Percentiles rank a stretch among this genome's conserved stretches.
Evolutionary conservation across 1,140 invertebrate species (phyloP).

Genomic region (Heliconius nattereri): DNA sequence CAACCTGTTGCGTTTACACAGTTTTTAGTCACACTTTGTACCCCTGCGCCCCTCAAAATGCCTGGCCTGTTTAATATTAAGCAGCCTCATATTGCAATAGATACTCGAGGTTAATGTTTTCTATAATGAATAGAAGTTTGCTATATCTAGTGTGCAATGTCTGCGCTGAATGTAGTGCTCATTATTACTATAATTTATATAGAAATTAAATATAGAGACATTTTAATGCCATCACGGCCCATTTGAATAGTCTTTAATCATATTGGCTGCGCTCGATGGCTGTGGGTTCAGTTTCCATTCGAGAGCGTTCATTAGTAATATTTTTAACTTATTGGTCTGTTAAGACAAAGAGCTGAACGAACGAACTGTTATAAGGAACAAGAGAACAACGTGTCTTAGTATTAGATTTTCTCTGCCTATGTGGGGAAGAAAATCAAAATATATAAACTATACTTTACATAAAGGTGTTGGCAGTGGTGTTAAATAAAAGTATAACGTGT

Average conservation of each 20-base stretch:
- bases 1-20: no score
- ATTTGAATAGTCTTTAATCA: no score
- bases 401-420: no score
- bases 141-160: background rate
- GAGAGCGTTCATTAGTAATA: no score
- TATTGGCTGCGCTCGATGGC: background rate
- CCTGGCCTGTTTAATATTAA: slow-evolving; percentile 2
- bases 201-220: background rate
- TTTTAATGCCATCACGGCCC: background rate
- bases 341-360: background rate
- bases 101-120: background rate
- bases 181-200: background rate
- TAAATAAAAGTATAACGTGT: background rate
- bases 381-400: no score
- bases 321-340: background rate
- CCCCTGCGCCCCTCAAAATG: no score
- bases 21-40: no score
- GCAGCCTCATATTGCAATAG: background rate
- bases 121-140: background rate
- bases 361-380: no score
- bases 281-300: background rate
- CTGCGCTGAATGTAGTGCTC: background rate
- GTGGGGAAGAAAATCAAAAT: background rate
- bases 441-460: background rate
- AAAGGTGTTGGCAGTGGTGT: background rate